phyloP scores from a whole-genome alignment of 2,888 invertebrate genomes.

The Cartodere bifasciata region DNA sequence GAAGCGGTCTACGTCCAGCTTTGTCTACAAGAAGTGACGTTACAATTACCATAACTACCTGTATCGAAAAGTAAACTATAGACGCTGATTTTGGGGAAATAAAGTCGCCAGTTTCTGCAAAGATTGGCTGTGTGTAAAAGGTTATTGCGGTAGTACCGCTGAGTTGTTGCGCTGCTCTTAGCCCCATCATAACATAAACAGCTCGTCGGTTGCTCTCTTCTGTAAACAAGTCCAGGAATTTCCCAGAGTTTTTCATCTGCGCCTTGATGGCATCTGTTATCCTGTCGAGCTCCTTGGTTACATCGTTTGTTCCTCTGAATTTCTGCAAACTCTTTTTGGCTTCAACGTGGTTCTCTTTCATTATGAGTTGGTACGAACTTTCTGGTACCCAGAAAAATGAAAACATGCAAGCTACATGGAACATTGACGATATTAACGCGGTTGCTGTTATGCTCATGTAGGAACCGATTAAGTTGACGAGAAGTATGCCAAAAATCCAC shows the following conservation, averaged over 20 bases:
- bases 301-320: slow-evolving; percentile 37
- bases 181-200: slow-evolving; percentile 45
- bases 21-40: slow-evolving; percentile 45
- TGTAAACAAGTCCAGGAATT: slow-evolving; percentile 42
- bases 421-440: slow-evolving; percentile 36
- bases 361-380: slow-evolving; percentile 40
- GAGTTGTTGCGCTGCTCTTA: slow-evolving; percentile 41
- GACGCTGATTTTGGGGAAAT: slow-evolving; percentile 29
- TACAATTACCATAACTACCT: slow-evolving; percentile 40
- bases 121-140: slow-evolving; percentile 43
- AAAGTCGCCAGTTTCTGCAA: slow-evolving; percentile 29
- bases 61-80: slow-evolving; percentile 33
- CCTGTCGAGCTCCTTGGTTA: slow-evolving; percentile 32
- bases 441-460: slow-evolving; percentile 37
- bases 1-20: slow-evolving; percentile 38
- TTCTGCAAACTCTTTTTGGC: slow-evolving; percentile 38
- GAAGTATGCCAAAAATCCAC: slow-evolving; percentile 40
- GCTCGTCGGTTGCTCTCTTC: slow-evolving; percentile 48
- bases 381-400: slow-evolving; percentile 44
- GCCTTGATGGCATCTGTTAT: slow-evolving; percentile 25
- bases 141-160: slow-evolving; percentile 48
- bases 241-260: slow-evolving; percentile 38
- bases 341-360: slow-evolving; percentile 31
- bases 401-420: slow-evolving; percentile 36
- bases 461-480: slow-evolving; percentile 37